These are phyloP conservation scores for Oreochromis tanganicae DNA, from an alignment of 2,113 vertebrate species.

Conservation along the genomic window DNA sequence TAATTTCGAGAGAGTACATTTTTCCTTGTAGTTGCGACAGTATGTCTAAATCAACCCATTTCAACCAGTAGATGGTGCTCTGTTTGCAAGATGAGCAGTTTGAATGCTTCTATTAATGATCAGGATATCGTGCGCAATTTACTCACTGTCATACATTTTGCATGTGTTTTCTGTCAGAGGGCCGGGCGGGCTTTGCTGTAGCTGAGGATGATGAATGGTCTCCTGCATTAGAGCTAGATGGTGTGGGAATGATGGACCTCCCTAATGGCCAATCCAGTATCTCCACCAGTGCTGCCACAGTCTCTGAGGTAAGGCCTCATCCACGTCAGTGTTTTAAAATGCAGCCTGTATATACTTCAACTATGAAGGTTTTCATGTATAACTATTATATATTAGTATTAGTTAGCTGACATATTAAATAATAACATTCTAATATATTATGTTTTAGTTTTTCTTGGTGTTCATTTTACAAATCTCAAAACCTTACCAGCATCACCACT, in stretches of 20 bases:
- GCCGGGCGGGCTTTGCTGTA: slow-evolving; percentile 71
- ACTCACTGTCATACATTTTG: background rate
- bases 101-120: background rate
- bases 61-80: slow-evolving; percentile 23
- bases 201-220: slow-evolving; percentile 74
- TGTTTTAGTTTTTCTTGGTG: background rate
- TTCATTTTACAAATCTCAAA: background rate
- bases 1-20: background rate
- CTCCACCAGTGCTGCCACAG: slow-evolving; percentile 73
- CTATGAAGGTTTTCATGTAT: background rate
- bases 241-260: slow-evolving; percentile 91
- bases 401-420: background rate
- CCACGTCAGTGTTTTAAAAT: background rate
- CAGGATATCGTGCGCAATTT: background rate
- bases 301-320: slow-evolving; percentile 82
- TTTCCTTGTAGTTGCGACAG: background rate
- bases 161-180: slow-evolving; percentile 42
- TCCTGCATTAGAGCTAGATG: slow-evolving; percentile 74
- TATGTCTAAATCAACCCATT: too few species aligned
- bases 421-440: background rate
- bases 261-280: slow-evolving; percentile 86
- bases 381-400: background rate
- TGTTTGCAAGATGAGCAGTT: background rate
- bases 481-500: background rate
- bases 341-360: accelerated